phyloP scores from a whole-genome alignment of 2,888 invertebrate genomes.

The Cecidostiba fungosa region DNA sequence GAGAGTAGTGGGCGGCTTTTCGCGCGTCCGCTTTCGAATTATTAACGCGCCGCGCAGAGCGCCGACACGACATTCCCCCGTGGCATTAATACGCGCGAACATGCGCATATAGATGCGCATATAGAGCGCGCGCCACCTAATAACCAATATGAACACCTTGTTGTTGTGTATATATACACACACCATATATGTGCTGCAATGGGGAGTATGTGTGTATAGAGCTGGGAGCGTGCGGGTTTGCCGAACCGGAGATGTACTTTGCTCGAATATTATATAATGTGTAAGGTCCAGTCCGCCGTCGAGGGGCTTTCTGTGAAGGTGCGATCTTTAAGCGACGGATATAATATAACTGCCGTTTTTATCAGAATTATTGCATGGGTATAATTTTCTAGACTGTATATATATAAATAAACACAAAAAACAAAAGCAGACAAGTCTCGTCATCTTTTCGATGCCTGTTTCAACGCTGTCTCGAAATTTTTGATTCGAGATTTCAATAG shows the following conservation, averaged over 20 bases:
- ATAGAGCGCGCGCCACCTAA: neutral
- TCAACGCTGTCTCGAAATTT: too few relatives aligned
- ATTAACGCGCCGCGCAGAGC: slow-evolving; percentile 28
- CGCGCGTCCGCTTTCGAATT: slow-evolving; percentile 22
- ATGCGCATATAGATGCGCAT: neutral
- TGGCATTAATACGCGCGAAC: slow-evolving; percentile 38
- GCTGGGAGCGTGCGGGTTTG: neutral
- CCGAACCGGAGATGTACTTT: neutral
- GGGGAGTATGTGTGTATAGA: neutral
- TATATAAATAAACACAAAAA: too few relatives aligned
- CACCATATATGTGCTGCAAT: neutral
- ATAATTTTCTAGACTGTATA: too few relatives aligned
- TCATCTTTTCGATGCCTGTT: too few relatives aligned
- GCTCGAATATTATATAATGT: neutral
- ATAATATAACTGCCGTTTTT: too few relatives aligned
- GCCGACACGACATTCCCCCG: slow-evolving; percentile 23
- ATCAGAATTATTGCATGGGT: too few relatives aligned
- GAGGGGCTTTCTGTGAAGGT: too few relatives aligned
- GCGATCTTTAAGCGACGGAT: too few relatives aligned
- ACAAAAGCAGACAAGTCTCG: too few relatives aligned
- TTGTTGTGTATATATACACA: neutral
- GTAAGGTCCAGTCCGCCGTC: too few relatives aligned
- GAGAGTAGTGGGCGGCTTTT: neutral
- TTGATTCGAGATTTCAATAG: too few relatives aligned
- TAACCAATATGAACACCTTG: slow-evolving; percentile 1